Conservation (phyloP, 1,140 invertebrate species). For the Halesus radiatus region DNA sequence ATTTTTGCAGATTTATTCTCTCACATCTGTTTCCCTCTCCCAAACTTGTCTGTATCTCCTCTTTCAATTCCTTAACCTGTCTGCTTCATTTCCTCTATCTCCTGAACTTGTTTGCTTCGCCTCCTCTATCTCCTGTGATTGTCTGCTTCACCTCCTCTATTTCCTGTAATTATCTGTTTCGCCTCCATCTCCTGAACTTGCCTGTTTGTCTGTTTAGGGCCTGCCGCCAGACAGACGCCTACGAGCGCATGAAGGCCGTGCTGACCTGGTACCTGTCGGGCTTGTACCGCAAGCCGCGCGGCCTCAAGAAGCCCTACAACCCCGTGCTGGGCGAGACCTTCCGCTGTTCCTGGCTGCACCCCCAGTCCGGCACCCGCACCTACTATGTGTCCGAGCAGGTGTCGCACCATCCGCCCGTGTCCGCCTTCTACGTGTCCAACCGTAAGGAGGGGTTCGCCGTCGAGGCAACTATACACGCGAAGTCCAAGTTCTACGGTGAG, state of each 20-base stretch:
- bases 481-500: conserved; percentile 94
- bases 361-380: conserved; percentile 83
- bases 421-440: conserved; percentile 95
- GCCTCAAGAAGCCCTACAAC: conserved; percentile 97
- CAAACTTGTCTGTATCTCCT: no score
- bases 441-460: conserved; percentile 94
- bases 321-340: conserved; percentile 94
- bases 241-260: conserved; percentile 89
- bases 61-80: no score
- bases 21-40: no score
- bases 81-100: no score
- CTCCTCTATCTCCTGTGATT: no score
- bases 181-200: neutral
- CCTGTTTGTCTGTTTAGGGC: conserved; percentile 74
- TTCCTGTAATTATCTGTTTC: neutral
- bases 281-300: conserved; percentile 91
- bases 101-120: no score
- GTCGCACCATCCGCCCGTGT: conserved; percentile 95
- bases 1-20: no score
- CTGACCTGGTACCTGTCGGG: conserved; percentile 92
- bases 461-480: conserved; percentile 90
- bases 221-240: conserved; percentile 88
- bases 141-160: no score
- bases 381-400: conserved; percentile 96
- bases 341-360: conserved; percentile 91